These are phyloP conservation scores for Lacerta viridis DNA, from an alignment of 2,797 vertebrate species.

Conservation along the genomic window DNA sequence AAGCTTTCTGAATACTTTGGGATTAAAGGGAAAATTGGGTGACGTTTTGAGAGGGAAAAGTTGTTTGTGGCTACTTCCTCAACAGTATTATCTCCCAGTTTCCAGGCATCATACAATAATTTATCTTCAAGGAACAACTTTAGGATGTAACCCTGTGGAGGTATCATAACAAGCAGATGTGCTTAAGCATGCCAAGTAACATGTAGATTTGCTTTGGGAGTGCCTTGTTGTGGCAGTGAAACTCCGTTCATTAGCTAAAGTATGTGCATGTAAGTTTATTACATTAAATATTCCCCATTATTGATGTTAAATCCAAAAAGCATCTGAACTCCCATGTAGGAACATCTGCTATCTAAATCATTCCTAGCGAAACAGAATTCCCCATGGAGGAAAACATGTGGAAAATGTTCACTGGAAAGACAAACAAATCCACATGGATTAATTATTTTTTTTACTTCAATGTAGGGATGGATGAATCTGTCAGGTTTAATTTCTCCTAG, in stretches of 20 bases:
- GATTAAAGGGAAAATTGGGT: slow-evolving; percentile 5
- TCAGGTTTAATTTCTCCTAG: too few relatives aligned
- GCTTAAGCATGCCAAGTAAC: not conserved
- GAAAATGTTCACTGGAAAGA: slow-evolving; percentile 5
- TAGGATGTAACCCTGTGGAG: not conserved
- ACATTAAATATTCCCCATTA: not conserved
- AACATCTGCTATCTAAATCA: not conserved
- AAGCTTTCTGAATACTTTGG: not conserved
- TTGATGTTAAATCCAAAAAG: not conserved
- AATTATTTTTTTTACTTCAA: not conserved
- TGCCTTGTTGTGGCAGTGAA: not conserved
- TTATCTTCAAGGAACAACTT: not conserved
- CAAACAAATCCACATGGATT: not conserved
- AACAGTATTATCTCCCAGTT: not conserved
- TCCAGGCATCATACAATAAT: not conserved
- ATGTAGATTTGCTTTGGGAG: not conserved
- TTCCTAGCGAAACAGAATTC: not conserved
- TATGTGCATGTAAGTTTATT: not conserved
- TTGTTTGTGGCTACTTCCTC: slow-evolving; percentile 5
- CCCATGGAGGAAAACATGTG: not conserved
- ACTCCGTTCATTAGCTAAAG: not conserved
- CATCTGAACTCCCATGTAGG: not conserved
- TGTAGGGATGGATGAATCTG: too few relatives aligned
- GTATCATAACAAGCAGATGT: not conserved
- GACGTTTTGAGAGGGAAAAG: not conserved